Conservation (phyloP, 1,140 invertebrate species). For the Pantala flavescens region DNA sequence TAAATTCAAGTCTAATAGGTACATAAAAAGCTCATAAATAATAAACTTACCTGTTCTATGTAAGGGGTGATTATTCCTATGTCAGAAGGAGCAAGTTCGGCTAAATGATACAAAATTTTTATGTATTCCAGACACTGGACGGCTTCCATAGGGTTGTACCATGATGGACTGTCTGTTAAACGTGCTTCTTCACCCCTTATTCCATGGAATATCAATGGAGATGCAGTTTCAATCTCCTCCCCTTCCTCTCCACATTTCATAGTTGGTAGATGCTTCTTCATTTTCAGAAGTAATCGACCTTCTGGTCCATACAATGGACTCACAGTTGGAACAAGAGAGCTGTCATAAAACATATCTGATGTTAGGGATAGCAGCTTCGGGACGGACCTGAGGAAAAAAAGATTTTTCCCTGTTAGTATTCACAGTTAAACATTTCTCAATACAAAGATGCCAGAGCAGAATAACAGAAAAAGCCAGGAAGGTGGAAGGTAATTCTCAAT, state of each 20-base stretch:
- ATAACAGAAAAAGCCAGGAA: too few species aligned
- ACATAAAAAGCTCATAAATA: too few species aligned
- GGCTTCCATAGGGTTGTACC: constrained; percentile 82
- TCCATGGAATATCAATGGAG: constrained; percentile 68
- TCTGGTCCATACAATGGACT: neutral
- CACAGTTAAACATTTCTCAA: too few species aligned
- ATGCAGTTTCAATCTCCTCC: constrained; percentile 15
- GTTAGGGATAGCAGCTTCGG: neutral
- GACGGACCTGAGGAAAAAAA: neutral
- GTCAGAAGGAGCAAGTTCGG: constrained; percentile 50
- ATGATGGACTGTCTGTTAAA: constrained; percentile 67
- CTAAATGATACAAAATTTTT: constrained; percentile 19
- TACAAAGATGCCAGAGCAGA: too few species aligned
- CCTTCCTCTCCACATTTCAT: neutral
- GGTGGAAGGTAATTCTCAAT: too few species aligned
- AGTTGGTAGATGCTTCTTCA: neutral
- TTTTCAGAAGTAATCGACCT: neutral
- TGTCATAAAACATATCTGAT: neutral
- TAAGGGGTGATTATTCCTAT: constrained; percentile 93
- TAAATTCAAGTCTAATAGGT: too few species aligned
- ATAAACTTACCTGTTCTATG: constrained; percentile 61
- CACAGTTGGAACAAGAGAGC: neutral
- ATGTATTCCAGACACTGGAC: constrained; percentile 38
- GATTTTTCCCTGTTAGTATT: too few species aligned
- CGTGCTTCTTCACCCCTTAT: constrained; percentile 63